Evolutionary conservation across 2,888 invertebrate species (phyloP), one percentile per base, ranked within the genome.

Genomic region (Hedya salicella): DNA sequence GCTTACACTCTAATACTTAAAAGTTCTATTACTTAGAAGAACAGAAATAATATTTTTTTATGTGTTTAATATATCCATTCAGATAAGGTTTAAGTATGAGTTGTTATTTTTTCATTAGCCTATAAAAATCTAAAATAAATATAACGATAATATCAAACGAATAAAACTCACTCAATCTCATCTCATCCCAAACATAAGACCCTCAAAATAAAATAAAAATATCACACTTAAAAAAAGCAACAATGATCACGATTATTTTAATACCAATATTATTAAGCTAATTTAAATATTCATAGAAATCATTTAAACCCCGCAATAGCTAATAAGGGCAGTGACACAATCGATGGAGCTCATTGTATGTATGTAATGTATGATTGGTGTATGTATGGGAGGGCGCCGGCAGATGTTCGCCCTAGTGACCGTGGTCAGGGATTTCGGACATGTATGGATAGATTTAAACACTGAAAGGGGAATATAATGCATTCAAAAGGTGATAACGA

Each of bases 281-380:
- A 65, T 53, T 52, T 60, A 46, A 60, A 59, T 57, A 65, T 65
- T 60, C 52, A 65, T 65, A 13, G 17, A 53, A 42, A 59, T 52
- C 44, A 46, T 60, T 57, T 25, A 53, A 14, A 32, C 4, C 17
- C 65, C 59, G 65, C 52, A 65, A 60, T 53, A 65, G 59, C 52
- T 65, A 65, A 65, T 65, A 60, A 65, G 65, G 65, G 65, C 53
- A 53, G 59, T 65, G 65, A 65, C 65, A 65, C 65, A 53, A 53
- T 65, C 65, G 59, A 53, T 60, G 52, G 4, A 48, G 48, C 39
- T 25, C 40, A 42, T 44, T 52, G 62, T 52, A 32, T 62, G 61
- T 44, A 57, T 32, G 60, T 49, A n/a, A 50, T 30, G 52, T 46
- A 62, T 39, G 46, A 6, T 11, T 50, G 50, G 39, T 53, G 53